Base-by-base conservation (phyloP, 2,888 invertebrate genomes). In the Thysanoteuthis rhombus region DNA sequence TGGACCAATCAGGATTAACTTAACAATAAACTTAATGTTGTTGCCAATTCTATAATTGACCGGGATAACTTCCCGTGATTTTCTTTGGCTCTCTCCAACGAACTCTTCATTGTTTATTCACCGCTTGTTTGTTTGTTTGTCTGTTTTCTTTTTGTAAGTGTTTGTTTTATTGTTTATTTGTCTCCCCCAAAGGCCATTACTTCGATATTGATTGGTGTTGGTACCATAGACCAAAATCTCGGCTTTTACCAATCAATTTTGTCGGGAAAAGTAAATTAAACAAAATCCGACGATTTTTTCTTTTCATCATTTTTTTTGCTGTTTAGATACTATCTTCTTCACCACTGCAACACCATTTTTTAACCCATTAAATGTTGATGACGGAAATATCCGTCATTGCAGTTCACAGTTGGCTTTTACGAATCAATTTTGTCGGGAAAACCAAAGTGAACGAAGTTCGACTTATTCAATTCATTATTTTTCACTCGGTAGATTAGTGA, bases 1-100 rank as follows among this genome's bases (percentile, higher is more conserved):
- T 36, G 75, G n/a, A 75, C 75, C 75, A 75, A 75, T 75, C 75
- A 75, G 75, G 75, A 75, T 75, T 75, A 75, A 75, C 75, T 75
- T 75, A 75, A 75, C 75, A 75, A 75, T 75, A 75, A 75, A 75
- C n/a, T 75, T 75, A 75, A 75, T 75, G n/a, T 75, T 36, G 16
- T 75, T 75, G 75, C 75, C 75, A 75, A 75, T 75, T 75, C 75
- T 75, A 75, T 75, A 75, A 75, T 75, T 75, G 75, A 75, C n/a
- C 75, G n/a, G 10, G 75, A n/a, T 75, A 12, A 36, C 36, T 75
- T 75, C 36, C n/a, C 75, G 36, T 75, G n/a, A 36, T 75, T 75
- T 75, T 75, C 75, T 75, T 75, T 75, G n/a, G n/a, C 75, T 75
- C 36, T n/a, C n/a, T 36, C 36, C n/a, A n/a, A 75, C n/a, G 10